Conservation (phyloP, 2,797 vertebrate genomes). For the Tokudaia muenninki region DNA sequence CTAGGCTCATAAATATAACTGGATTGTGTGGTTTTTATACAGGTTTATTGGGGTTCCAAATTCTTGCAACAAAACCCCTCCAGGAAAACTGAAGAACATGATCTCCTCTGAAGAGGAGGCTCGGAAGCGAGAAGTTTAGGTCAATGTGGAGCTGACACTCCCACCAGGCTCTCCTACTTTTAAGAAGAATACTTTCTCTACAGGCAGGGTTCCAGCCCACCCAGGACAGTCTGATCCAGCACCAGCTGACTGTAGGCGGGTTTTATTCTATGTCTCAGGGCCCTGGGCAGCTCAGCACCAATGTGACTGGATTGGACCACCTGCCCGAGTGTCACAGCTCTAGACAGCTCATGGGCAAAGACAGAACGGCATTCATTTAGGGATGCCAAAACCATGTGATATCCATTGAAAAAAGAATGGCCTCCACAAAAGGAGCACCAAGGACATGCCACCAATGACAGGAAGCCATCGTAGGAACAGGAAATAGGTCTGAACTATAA, state of each 20-base stretch:
- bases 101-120: neutral
- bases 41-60: neutral
- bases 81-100: neutral
- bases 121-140: neutral
- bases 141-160: neutral
- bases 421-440: fast-evolving
- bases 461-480: neutral
- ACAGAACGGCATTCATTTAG: neutral
- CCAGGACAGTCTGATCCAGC: neutral
- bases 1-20: neutral
- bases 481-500: neutral
- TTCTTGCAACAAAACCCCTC: neutral
- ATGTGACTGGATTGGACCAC: neutral
- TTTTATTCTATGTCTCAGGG: neutral
- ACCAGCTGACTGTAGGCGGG: neutral
- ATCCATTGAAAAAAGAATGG: neutral
- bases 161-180: neutral
- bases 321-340: neutral
- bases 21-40: neutral
- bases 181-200: fast-evolving
- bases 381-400: neutral
- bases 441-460: fast-evolving
- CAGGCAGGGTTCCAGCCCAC: fast-evolving
- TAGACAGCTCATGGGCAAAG: neutral
- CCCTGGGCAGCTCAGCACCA: neutral